Evolutionary conservation across 2,888 invertebrate species (phyloP).

Genomic region (Molorchus minor): DNA sequence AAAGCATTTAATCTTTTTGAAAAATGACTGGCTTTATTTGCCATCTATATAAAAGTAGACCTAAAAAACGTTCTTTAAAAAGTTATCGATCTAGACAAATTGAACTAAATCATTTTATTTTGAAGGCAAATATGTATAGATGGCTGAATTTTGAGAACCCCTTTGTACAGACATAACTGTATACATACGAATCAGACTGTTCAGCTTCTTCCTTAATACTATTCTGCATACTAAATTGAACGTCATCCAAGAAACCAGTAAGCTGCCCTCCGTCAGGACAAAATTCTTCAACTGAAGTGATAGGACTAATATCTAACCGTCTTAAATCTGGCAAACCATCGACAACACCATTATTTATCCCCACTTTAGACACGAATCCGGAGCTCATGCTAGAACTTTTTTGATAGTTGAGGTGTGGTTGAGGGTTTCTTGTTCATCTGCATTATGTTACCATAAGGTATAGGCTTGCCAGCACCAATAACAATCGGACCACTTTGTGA

Average conservation of each 20-base stretch:
- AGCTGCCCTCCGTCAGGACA: constrained; percentile 78
- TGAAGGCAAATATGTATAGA: too few species aligned
- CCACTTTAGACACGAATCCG: constrained; percentile 56
- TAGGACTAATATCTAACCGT: constrained; percentile 56
- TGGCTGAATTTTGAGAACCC: too few species aligned
- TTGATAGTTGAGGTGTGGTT: constrained; percentile 47
- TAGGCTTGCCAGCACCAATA: constrained; percentile 62
- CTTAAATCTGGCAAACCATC: constrained; percentile 55
- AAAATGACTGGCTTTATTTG: too few species aligned
- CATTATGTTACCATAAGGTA: constrained; percentile 55
- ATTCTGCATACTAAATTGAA: constrained; percentile 59
- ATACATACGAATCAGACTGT: constrained; percentile 69
- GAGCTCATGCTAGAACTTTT: constrained; percentile 57
- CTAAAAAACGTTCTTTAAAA: too few species aligned
- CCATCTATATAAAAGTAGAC: too few species aligned
- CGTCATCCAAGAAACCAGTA: constrained; percentile 79
- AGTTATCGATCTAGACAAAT: too few species aligned
- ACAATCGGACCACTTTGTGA: constrained; percentile 62
- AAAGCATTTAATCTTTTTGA: too few species aligned
- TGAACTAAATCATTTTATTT: too few species aligned
- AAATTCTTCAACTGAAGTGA: constrained; percentile 74
- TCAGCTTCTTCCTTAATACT: constrained; percentile 58
- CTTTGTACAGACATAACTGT: too few species aligned
- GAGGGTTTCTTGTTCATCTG: constrained; percentile 18
- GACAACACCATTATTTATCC: constrained; percentile 57